Evolutionary conservation across 2,113 vertebrate species (phyloP).

Genomic region (Erpornis zantholeuca): DNA sequence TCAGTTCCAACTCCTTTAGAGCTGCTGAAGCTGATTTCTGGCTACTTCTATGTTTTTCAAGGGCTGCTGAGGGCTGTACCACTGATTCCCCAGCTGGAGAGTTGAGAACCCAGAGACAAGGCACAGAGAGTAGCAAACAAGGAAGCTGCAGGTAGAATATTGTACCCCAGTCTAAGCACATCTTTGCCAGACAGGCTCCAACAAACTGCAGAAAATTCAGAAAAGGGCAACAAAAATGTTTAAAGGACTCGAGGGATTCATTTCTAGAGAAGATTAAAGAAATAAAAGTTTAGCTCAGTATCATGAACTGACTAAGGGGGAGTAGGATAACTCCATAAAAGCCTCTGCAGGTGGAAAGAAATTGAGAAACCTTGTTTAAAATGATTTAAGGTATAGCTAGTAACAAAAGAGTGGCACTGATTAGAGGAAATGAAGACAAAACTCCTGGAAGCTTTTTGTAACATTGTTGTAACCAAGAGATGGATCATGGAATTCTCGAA

Average conservation of each 20-base stretch:
- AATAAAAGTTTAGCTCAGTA: neutral
- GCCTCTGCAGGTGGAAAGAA: constrained; percentile 1
- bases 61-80: neutral
- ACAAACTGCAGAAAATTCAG: neutral
- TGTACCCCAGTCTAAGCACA: neutral
- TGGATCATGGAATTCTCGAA: neutral
- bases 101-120: neutral
- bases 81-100: neutral
- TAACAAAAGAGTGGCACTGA: neutral
- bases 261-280: constrained; percentile 16
- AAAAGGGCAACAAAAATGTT: neutral
- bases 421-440: neutral
- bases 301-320: neutral
- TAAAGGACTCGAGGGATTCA: neutral
- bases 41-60: neutral
- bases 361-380: neutral
- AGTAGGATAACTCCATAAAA: neutral
- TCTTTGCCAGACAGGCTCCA: neutral
- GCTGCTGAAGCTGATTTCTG: neutral
- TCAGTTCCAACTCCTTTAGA: neutral
- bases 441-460: neutral
- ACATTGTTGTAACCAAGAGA: neutral
- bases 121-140: neutral
- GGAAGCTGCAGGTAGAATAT: neutral
- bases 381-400: neutral